Evolutionary conservation across 2,888 invertebrate species (phyloP).

Genomic region (Drosophila multiciliata): DNA sequence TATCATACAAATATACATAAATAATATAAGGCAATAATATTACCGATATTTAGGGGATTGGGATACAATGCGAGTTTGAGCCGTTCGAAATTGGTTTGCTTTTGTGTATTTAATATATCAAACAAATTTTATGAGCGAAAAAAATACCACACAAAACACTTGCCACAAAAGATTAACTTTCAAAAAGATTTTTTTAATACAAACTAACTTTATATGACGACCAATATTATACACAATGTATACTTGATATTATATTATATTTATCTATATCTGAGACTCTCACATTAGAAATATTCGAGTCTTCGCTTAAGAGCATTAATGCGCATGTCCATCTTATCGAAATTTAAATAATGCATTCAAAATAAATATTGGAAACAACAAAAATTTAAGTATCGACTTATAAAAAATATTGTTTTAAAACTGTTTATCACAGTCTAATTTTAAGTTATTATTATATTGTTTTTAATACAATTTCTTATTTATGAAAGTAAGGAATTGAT

Average conservation of each 20-base stretch:
- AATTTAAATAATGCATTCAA: neutral
- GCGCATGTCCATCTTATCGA: neutral
- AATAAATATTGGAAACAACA: neutral
- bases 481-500: neutral
- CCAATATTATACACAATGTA: neutral
- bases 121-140: neutral
- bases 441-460: neutral
- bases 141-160: neutral
- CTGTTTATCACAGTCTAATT: neutral
- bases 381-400: neutral
- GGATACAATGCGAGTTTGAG: neutral
- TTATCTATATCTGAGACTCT: neutral
- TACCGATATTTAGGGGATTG: neutral
- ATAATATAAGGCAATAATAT: neutral
- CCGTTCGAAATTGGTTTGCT: neutral
- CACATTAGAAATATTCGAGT: neutral
- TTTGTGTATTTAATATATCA: neutral
- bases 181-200: neutral
- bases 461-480: neutral
- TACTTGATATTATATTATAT: neutral
- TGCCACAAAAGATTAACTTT: neutral
- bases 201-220: neutral
- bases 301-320: neutral
- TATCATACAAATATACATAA: neutral
- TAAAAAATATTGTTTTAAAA: neutral